Percentiles rank a stretch among this genome's conserved stretches.
Conservation (phyloP, 2,113 vertebrate species). For the Caloenas nicobarica region DNA sequence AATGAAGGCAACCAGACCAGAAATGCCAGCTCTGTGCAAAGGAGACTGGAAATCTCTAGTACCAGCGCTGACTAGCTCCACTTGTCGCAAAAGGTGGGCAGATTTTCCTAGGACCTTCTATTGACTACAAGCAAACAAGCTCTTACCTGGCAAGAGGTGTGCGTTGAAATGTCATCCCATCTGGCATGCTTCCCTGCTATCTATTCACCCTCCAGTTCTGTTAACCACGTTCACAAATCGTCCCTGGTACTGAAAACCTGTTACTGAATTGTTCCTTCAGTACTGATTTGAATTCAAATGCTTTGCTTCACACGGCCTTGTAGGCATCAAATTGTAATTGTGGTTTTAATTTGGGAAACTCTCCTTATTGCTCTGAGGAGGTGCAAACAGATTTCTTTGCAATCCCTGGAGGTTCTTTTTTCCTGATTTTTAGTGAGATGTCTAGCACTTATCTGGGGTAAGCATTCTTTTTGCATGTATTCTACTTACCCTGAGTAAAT, state of each 20-base stretch:
- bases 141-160: background rate
- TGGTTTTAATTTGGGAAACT: conserved; percentile 35
- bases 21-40: conserved; percentile 82
- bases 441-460: conserved; percentile 75
- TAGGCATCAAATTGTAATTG: background rate
- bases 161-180: background rate
- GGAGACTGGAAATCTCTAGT: conserved; percentile 87
- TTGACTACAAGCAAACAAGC: background rate
- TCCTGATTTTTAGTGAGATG: conserved; percentile 6
- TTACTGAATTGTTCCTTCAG: conserved; percentile 16
- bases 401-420: conserved; percentile 27
- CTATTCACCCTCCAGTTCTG: background rate
- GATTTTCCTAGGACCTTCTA: background rate
- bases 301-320: background rate
- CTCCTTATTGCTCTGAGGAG: background rate
- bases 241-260: background rate
- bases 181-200: background rate
- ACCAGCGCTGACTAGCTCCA: conserved; percentile 41
- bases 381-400: conserved; percentile 13
- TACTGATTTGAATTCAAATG: conserved; percentile 6
- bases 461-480: background rate
- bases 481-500: conserved; percentile 58
- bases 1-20: conserved; percentile 70
- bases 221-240: conserved; percentile 14
- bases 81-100: background rate